Evolutionary conservation across 1,140 invertebrate species (phyloP).

Genomic region (Episyrphus balteatus): DNA sequence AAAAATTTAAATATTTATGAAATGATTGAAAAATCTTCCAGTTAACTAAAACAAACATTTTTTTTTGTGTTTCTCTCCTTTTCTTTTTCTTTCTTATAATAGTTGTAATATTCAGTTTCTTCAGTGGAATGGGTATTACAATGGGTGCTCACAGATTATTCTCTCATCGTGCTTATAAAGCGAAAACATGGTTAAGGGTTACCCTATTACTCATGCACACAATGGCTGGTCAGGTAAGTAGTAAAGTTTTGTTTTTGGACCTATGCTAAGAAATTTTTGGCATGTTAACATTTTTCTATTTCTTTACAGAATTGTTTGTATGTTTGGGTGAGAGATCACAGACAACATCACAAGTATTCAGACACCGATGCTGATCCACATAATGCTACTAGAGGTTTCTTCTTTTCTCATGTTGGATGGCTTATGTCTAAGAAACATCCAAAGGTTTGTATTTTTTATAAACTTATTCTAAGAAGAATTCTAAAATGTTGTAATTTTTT

Average conservation of each 20-base stretch:
- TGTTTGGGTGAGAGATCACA: conserved; percentile 88
- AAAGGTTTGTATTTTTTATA: conserved; percentile 46
- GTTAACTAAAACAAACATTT: too few relatives aligned
- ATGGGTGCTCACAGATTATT: conserved; percentile 69
- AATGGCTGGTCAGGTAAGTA: conserved; percentile 35
- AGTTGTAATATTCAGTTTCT: too few relatives aligned
- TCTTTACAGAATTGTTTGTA: conserved; percentile 83
- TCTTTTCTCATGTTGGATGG: conserved; percentile 94
- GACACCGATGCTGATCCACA: conserved; percentile 95
- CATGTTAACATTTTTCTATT: too few relatives aligned
- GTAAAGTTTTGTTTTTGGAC: too few relatives aligned
- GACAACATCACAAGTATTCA: conserved; percentile 91
- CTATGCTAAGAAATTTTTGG: too few relatives aligned
- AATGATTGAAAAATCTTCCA: too few relatives aligned
- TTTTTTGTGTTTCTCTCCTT: too few relatives aligned
- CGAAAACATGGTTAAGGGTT: conserved; percentile 51
- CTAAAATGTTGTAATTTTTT: too few relatives aligned
- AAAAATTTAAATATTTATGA: too few relatives aligned
- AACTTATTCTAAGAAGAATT: too few relatives aligned
- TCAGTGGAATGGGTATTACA: too few relatives aligned
- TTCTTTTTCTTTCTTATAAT: too few relatives aligned
- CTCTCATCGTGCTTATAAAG: conserved; percentile 67
- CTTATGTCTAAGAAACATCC: conserved; percentile 81
- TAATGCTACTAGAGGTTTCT: conserved; percentile 85
- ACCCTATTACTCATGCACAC: conserved; percentile 33